Percentiles rank a stretch among this genome's conserved stretches.
Evolutionary conservation across 2,113 vertebrate species (phyloP).

Genomic region (Potamarius usumacintae): DNA sequence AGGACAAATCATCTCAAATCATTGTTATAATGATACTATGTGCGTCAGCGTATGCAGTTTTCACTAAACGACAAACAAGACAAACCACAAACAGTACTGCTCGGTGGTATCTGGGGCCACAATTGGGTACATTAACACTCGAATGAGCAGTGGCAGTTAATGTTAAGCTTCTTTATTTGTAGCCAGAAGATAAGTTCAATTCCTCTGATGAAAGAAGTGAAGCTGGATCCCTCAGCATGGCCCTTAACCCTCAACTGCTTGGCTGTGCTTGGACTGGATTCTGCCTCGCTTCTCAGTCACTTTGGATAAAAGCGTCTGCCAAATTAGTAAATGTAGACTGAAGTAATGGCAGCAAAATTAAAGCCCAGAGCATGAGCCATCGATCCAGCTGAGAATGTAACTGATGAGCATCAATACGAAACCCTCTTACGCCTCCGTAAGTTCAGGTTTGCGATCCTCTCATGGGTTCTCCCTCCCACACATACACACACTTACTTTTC

Average conservation of each 20-base stretch:
- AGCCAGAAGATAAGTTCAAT: neutral
- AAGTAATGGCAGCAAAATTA: conserved; percentile 30
- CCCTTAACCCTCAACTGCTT: neutral
- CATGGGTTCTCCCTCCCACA: neutral
- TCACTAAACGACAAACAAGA: neutral
- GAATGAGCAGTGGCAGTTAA: neutral
- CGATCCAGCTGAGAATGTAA: conserved; percentile 33
- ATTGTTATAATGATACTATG: neutral
- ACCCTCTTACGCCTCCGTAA: conserved; percentile 4
- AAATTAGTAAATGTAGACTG: conserved; percentile 36
- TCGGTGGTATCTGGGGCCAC: neutral
- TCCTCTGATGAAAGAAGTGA: neutral
- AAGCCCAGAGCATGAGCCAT: conserved; percentile 36
- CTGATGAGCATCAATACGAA: conserved; percentile 36
- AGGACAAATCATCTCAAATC: neutral
- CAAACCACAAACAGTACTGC: neutral
- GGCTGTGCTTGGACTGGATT: neutral
- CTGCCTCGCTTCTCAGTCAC: conserved; percentile 9
- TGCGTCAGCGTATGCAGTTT: neutral
- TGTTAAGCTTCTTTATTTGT: neutral
- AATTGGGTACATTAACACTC: no score
- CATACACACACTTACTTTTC: neutral
- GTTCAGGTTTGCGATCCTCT: neutral
- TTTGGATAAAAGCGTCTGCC: conserved; percentile 29
- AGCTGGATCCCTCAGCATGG: neutral